Percentiles rank a stretch among this genome's conserved stretches.
Evolutionary conservation across 1,140 invertebrate genomes (phyloP).

Genomic region (Globodera ellingtonae): DNA sequence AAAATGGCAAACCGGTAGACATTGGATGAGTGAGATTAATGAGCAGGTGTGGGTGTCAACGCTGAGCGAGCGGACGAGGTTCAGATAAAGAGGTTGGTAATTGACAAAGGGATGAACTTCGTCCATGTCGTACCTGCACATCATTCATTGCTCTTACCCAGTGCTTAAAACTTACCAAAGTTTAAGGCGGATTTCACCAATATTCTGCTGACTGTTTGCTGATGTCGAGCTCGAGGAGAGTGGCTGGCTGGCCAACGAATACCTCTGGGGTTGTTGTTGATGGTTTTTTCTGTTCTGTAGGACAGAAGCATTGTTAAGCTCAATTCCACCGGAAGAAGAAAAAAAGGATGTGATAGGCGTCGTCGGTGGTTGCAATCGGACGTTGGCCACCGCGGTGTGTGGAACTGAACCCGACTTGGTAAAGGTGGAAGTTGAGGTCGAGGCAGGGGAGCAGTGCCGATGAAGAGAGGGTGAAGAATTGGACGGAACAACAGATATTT

Average conservation of each 20-base stretch:
- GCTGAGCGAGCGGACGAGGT: conserved; percentile 42
- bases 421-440: conserved; percentile 18
- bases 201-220: conserved; percentile 32
- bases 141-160: too few species aligned
- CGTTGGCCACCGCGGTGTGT: conserved; percentile 1
- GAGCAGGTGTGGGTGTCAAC: conserved; percentile 24
- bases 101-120: conserved; percentile 52
- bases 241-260: conserved; percentile 4
- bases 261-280: conserved; percentile 1
- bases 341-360: conserved; percentile 12
- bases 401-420: conserved; percentile 4
- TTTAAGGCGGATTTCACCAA: conserved; percentile 51
- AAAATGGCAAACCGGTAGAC: conserved; percentile 35
- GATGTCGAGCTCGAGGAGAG: conserved; percentile 27
- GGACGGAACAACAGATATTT: background rate
- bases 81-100: conserved; percentile 47
- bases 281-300: conserved; percentile 1
- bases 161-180: conserved; percentile 30
- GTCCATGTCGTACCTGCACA: conserved; percentile 45
- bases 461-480: conserved; percentile 1
- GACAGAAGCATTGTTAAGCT: background rate
- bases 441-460: conserved; percentile 22
- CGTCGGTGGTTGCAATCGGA: conserved; percentile 7
- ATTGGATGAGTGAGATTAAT: conserved; percentile 43
- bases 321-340: background rate